Evolutionary conservation across 2,888 invertebrate genomes (phyloP), one percentile per base, ranked within the genome.

Genomic region (Sepioteuthis lessoniana): DNA sequence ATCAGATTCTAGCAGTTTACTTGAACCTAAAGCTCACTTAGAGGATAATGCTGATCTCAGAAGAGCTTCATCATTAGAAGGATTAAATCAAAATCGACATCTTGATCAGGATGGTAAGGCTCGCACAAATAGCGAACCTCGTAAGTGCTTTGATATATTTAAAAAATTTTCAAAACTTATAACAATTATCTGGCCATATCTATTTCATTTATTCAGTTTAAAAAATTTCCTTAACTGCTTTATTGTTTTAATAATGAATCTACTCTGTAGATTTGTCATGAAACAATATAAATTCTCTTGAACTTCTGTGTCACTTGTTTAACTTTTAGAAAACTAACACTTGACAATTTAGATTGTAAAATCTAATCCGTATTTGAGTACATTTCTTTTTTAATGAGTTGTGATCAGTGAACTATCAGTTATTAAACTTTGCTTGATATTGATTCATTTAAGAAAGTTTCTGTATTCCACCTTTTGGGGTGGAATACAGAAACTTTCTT

Each of bases 31-130:
- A 50, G 16, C 55, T 93, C 93, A 93, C 16, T 50, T 93, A n/a
- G 93, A 60, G 28, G 93, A 93, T 50, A 46, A 91, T 10, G 90
- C 42, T 42, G 93, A 95, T n/a, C 93, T 95, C 1, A 94, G 95
- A 21, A 94, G 95, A 90, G 96, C 96, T 7, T 95, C 95, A 13
- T 96, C 96, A 8, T 93, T 95, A 46, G 96, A 96, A 93, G 95
- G 95, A 13, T 93, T 96, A 16, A 95, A 60, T 42, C 92, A 92
- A 28, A 38, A 92, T 21, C 92, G 38, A 47, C 93, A 92, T n/a
- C 92, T 93, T n/a, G 94, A 93, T 13, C 50, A 55, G 10, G 94
- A 94, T 38, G 90, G 76, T 19, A 93, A 93, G 35, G 47, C 38
- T 90, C 42, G 91, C n/a, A 92, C 50, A 31, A 50, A 91, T 91